These are phyloP conservation scores for Mionectes macconnelli DNA, from an alignment of 2,113 vertebrate genomes.

Conservation along the genomic window DNA sequence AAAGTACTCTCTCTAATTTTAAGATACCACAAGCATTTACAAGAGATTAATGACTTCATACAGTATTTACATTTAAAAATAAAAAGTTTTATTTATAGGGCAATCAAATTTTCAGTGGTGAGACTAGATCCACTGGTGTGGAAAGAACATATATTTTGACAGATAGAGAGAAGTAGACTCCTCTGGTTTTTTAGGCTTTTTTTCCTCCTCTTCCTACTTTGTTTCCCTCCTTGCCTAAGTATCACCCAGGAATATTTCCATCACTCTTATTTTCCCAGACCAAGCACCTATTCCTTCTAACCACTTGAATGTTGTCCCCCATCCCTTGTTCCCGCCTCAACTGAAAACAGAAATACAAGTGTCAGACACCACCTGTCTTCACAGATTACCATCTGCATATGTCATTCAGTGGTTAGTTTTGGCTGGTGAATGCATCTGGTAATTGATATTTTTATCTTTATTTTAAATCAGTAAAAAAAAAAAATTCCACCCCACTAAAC, in stretches of 20 bases:
- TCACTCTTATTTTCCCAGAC: not conserved
- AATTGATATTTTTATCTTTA: not conserved
- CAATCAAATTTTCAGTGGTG: slow-evolving; percentile 13
- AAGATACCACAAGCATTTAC: slow-evolving; percentile 22
- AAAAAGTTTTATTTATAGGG: slow-evolving; percentile 28
- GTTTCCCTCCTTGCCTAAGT: not conserved
- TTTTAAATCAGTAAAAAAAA: not conserved
- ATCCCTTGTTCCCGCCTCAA: not conserved
- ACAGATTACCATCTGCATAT: not conserved
- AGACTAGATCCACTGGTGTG: not conserved
- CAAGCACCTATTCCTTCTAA: not conserved
- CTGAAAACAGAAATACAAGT: not conserved
- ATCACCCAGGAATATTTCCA: not conserved
- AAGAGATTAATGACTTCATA: slow-evolving; percentile 36
- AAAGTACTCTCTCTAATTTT: not conserved
- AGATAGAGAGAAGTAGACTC: not conserved
- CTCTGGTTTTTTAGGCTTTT: rapidly evolving
- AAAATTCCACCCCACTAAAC: not conserved
- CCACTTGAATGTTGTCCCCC: not conserved
- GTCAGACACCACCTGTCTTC: not conserved
- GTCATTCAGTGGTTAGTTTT: not conserved
- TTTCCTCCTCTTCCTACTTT: not conserved
- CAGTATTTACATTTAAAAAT: slow-evolving; percentile 4
- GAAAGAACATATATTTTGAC: not conserved
- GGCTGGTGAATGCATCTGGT: not conserved